These are phyloP conservation scores for Macrotus californicus DNA, from an alignment of 2,113 vertebrate genomes.

Conservation along the genomic window DNA sequence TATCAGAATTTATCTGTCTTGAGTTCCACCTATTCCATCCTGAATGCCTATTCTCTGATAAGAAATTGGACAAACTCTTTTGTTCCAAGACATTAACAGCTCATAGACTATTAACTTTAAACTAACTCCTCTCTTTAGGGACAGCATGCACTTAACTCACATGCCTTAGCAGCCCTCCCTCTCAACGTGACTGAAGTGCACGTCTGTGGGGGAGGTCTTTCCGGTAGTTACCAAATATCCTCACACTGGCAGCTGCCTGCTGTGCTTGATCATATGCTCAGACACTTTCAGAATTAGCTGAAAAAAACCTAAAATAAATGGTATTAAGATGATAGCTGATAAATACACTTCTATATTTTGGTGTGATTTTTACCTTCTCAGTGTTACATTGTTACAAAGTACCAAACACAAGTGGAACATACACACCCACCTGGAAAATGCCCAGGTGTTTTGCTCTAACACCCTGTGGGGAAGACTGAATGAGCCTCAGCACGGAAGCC, in stretches of 20 bases:
- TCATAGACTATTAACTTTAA: not conserved
- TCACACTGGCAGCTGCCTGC: not conserved
- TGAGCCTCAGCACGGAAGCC: not conserved
- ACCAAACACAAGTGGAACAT: not conserved
- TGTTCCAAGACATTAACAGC: not conserved
- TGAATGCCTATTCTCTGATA: not conserved
- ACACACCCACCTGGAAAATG: not conserved
- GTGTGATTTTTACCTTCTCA: not conserved
- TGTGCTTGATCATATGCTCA: not conserved
- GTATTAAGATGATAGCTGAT: not conserved
- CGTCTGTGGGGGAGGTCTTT: not conserved
- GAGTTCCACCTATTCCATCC: not conserved
- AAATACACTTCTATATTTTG: not conserved
- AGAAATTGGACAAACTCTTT: not conserved
- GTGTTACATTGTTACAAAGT: not conserved
- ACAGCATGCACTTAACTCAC: not conserved
- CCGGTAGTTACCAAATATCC: not conserved
- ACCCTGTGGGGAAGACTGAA: not conserved
- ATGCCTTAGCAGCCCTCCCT: not conserved
- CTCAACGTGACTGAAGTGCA: not conserved
- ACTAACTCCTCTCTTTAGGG: not conserved
- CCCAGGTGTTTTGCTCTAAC: not conserved
- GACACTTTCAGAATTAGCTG: not conserved
- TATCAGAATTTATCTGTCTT: not conserved
- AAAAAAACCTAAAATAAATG: not conserved